A percentile compares a stretch with the other conserved stretches of the same genome.
These are phyloP conservation scores for Augochlorella aurata DNA, from an alignment of 2,888 invertebrate genomes.

Conservation along the genomic window DNA sequence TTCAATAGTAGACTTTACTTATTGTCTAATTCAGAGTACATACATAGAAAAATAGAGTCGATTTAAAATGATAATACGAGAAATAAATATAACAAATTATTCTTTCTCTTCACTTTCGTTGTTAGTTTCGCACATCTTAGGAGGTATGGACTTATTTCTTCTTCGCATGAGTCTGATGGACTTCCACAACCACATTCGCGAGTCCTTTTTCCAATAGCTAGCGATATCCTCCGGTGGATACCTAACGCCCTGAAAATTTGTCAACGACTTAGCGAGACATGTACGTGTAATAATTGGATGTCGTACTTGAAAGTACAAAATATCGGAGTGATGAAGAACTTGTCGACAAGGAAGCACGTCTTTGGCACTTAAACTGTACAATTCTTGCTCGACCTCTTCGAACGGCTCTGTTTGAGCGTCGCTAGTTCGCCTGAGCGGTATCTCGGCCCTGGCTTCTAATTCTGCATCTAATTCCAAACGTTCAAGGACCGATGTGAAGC, in stretches of 20 bases:
- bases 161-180: conserved; percentile 69
- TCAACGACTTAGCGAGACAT: background rate
- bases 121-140: background rate
- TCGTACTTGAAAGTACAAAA: conserved; percentile 76
- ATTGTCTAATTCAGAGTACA: conserved; percentile 14
- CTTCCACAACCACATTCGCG: conserved; percentile 87
- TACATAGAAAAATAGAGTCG: conserved; percentile 27
- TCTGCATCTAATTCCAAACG: conserved; percentile 57
- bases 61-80: conserved; percentile 15
- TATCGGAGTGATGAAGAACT: conserved; percentile 74
- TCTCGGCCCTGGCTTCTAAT: conserved; percentile 45
- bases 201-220: conserved; percentile 88
- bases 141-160: conserved; percentile 12
- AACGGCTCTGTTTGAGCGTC: conserved; percentile 67
- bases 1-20: conserved; percentile 15
- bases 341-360: conserved; percentile 72
- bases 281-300: background rate
- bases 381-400: conserved; percentile 41
- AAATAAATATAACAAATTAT: conserved; percentile 21
- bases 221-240: conserved; percentile 84
- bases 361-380: conserved; percentile 67
- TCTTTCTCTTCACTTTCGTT: conserved; percentile 16
- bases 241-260: conserved; percentile 82
- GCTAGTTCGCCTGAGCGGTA: conserved; percentile 55
- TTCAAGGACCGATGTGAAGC: conserved; percentile 68